phyloP scores from a whole-genome alignment of 92 coral and sea anemone species.

The Epizoanthus illoricatus region DNA sequence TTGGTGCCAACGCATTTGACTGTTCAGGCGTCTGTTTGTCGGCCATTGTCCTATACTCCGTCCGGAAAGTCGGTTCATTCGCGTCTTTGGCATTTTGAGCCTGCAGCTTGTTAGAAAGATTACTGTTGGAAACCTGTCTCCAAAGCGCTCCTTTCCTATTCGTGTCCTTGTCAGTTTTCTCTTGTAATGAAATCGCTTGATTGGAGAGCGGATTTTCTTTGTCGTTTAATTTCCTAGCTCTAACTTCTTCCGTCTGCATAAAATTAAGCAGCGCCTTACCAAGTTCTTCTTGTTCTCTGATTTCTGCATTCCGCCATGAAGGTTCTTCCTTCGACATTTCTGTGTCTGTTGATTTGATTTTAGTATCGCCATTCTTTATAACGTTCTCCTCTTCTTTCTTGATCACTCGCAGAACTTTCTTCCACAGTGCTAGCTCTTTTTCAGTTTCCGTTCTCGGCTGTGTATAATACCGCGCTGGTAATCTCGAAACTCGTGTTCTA shows the following conservation, averaged over 20 bases:
- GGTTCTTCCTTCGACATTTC: neutral
- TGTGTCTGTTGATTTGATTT: neutral
- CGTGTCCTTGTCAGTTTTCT: too few relatives aligned
- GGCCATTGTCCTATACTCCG: conserved; percentile 3
- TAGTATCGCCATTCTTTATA: neutral
- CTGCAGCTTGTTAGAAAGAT: neutral
- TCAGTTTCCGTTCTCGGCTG: neutral
- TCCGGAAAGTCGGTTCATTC: neutral
- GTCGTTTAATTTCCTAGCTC: too few relatives aligned
- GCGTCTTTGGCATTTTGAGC: neutral
- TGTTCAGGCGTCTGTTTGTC: neutral
- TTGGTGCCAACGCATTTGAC: neutral
- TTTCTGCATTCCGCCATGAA: conserved; percentile 30
- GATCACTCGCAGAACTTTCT: conserved; percentile 17
- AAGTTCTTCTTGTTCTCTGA: conserved; percentile 8
- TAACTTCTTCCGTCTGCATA: neutral
- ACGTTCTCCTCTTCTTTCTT: conserved; percentile 4
- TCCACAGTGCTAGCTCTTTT: conserved; percentile 28
- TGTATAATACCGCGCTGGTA: neutral
- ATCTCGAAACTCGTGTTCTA: neutral
- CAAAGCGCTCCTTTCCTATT: neutral
- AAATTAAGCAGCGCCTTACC: neutral
- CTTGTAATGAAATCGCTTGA: neutral
- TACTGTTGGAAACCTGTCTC: neutral
- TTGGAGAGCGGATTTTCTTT: neutral